Evolutionary conservation across 2,113 vertebrate species (phyloP), one percentile per base, ranked within the genome.

Genomic region (Ornithorhynchus anatinus): DNA sequence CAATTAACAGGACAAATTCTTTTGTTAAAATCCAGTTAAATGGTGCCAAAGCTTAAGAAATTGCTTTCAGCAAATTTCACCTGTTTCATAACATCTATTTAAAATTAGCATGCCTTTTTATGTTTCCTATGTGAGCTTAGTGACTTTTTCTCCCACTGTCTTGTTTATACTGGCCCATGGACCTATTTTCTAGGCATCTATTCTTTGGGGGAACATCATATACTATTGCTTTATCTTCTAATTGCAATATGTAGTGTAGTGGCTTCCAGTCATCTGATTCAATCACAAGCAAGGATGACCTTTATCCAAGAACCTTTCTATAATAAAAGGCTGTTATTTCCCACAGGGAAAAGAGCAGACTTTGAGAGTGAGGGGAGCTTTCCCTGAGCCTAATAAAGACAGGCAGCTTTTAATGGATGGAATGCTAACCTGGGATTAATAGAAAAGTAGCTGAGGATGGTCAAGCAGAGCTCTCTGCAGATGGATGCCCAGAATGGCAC

Each of bases 181-280:
- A 44, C 0, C 16, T 7, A 36, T 53, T 19, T 37, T 5, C 6
- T 52, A 16, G 63, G 5, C 1, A 25, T 61, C 64, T 40, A 10
- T 58, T 5, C 12, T 3, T 58, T 0, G 0, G 9, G 48, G 5
- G 2, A 67, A 67, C 7, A 32, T 2, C 0, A 2, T 31, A 22
- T 52, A 29, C 53, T 59, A 1, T 77, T 69, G 8, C 60, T 77
- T 75, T 53, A 62, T 65, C 35, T 45, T 10, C 10, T 40, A 7
- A 20, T 11, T 2, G 5, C 23, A 67, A 68, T 69, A 22, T 65
- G 27, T 37, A 77, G 43, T 80, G 42, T 53, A 82, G 45, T 27
- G 29, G 52, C 79, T 52, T 79, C 22, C 6, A 4, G 1, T 2
- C 54, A 73, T 85, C 47, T 61, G 51, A 79, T 40, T 75, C 1